Evolutionary conservation across 64 coral and sea anemone species (phyloP).

Genomic region (Orbicella faveolata): DNA sequence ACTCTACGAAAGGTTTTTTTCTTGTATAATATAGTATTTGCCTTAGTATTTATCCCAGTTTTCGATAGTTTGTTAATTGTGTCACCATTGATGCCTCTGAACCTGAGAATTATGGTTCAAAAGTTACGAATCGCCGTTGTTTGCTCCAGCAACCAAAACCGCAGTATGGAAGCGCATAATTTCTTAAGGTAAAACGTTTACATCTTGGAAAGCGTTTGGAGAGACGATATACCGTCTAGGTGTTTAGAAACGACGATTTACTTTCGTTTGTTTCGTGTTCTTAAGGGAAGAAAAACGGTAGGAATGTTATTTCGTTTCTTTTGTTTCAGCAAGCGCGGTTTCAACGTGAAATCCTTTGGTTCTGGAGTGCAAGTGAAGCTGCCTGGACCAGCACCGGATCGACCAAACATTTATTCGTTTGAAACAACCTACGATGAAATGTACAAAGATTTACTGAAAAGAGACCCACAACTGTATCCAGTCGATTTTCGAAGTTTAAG

Average conservation of each 20-base stretch:
- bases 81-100: constrained; percentile 41
- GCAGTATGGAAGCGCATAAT: constrained; percentile 99
- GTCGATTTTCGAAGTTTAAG: constrained; percentile 51
- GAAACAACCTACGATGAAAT: constrained; percentile 98
- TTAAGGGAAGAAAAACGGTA: background rate
- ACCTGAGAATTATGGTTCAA: constrained; percentile 82
- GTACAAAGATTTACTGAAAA: constrained; percentile 99
- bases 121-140: constrained; percentile 99
- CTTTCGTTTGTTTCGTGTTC: background rate
- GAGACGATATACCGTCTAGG: background rate
- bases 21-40: background rate
- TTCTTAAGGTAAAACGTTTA: constrained; percentile 94
- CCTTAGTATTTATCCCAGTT: background rate
- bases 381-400: constrained; percentile 89
- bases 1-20: constrained; percentile 5
- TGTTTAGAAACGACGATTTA: background rate
- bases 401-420: constrained; percentile 99
- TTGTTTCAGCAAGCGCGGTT: constrained; percentile 94
- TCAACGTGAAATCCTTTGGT: constrained; percentile 97
- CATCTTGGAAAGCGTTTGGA: background rate
- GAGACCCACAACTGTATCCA: constrained; percentile 99
- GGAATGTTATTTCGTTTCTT: constrained; percentile 52
- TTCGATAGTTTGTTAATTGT: background rate
- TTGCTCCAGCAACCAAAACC: constrained; percentile 99
- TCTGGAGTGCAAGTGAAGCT: constrained; percentile 95